Evolutionary conservation across 1,140 invertebrate species (phyloP).

Genomic region (Macrosteles quadrilineatus): DNA sequence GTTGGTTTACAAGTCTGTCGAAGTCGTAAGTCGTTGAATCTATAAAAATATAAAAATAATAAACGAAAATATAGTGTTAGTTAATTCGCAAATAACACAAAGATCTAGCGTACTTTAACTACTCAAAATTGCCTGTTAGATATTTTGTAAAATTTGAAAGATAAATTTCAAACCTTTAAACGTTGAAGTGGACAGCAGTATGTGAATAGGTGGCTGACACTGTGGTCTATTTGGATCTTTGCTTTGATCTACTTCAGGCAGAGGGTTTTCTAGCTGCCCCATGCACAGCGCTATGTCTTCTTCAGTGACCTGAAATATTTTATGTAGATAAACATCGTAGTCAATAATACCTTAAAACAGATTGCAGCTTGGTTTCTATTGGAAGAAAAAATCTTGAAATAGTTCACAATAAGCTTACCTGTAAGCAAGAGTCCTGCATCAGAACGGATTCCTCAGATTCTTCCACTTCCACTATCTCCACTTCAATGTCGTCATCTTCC

Average conservation of each 20-base stretch:
- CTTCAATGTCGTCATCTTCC: constrained; percentile 75
- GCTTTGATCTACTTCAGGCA: constrained; percentile 68
- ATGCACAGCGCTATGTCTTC: constrained; percentile 88
- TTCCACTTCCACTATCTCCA: constrained; percentile 81
- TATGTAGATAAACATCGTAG: too few species aligned
- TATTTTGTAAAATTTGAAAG: too few species aligned
- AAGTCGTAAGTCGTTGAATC: constrained; percentile 77
- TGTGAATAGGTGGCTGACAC: constrained; percentile 59
- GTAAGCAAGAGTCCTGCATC: constrained; percentile 78
- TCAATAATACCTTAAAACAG: too few species aligned
- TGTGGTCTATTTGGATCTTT: constrained; percentile 83
- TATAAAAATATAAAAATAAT: constrained; percentile 41
- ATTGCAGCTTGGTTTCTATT: too few species aligned
- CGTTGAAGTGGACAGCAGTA: background rate
- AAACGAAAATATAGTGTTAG: background rate
- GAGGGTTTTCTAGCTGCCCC: constrained; percentile 68
- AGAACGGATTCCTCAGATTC: constrained; percentile 79
- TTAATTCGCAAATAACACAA: too few species aligned
- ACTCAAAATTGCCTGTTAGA: too few species aligned
- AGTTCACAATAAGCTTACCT: too few species aligned
- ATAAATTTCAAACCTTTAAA: background rate
- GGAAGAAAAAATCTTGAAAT: too few species aligned
- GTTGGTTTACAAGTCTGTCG: constrained; percentile 54
- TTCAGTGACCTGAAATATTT: constrained; percentile 78
- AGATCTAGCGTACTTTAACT: too few species aligned